Conservation (phyloP, 2,113 vertebrate species). For the Perca flavescens region DNA sequence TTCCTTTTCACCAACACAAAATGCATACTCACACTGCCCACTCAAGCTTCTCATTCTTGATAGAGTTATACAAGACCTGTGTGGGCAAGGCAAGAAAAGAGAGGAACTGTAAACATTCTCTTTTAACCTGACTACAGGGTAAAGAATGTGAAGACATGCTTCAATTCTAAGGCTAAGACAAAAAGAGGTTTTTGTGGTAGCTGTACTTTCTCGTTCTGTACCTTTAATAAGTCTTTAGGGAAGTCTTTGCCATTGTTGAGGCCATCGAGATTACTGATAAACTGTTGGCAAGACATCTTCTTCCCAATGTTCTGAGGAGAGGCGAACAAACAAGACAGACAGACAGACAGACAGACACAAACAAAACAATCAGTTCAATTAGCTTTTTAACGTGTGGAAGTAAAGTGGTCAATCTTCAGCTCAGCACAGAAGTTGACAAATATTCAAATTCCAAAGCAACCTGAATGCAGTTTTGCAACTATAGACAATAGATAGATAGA, state of each 20-base stretch:
- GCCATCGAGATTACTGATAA: conserved; percentile 95
- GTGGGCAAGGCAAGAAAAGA: conserved; percentile 51
- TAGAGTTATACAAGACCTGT: conserved; percentile 96
- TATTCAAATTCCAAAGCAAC: neutral
- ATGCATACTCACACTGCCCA: conserved; percentile 96
- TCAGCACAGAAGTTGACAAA: neutral
- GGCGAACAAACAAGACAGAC: conserved; percentile 33
- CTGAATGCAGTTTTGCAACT: neutral
- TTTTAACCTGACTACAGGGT: neutral
- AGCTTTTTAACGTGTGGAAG: neutral
- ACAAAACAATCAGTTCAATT: neutral
- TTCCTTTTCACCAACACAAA: conserved; percentile 23
- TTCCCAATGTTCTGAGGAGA: conserved; percentile 95
- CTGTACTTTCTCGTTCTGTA: conserved; percentile 65
- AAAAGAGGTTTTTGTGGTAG: neutral
- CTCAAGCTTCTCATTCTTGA: conserved; percentile 98
- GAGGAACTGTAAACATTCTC: neutral
- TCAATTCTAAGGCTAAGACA: neutral
- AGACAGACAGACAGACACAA: neutral
- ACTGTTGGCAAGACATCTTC: conserved; percentile 98
- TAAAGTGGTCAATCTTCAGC: neutral
- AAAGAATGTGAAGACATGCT: neutral
- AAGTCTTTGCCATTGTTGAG: conserved; percentile 95
- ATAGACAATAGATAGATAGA: too few relatives aligned
- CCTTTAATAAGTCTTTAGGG: conserved; percentile 96